Base-by-base conservation (phyloP, 2,888 invertebrate genomes). In the Volucella inflata region DNA sequence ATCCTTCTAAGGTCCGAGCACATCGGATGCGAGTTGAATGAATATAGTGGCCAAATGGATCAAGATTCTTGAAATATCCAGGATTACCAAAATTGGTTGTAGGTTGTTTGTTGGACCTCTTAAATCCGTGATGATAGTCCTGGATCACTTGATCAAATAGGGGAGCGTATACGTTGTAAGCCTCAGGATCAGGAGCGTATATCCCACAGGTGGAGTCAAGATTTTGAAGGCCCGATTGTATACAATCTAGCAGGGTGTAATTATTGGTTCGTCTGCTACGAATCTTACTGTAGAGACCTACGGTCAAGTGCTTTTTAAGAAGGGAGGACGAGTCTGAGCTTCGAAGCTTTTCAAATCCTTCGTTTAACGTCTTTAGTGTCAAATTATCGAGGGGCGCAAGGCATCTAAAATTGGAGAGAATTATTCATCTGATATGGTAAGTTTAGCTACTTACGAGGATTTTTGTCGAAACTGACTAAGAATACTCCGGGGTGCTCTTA, bases 101-200 rank as follows among this genome's bases (percentile, higher is more conserved):
- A 16, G 99, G 99, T 93, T 99, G 99, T 92, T 96, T 96, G 94
- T 97, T 98, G 91, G 95, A 95, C 93, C 97, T 96, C 94, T 96
- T 97, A 95, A 98, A 98, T 89, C 98, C 98, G 92, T 94, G 95
- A 94, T 98, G 98, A 94, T 98, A 98, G 92, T 98, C 98, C 92
- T 98, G 97, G 92, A 99, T 99, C 94, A 99, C 97, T 92, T 98
- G 98, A 93, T 99, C 97, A 93, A 99, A 99, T 89, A 99, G 94
- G 77, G 96, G 97, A 87, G 96, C 94, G 93, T 99, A 99, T 71
- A 96, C 94, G 89, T 96, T 95, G 94, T 99, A 99, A 71, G 98
- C 93, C 93, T 99, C 98, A 87, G 98, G 98, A 92, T 99, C 99
- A 81, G 98, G 98, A 78, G 99, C 99, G 92, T 98, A 99, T 93